Evolutionary conservation across 2,797 vertebrate genomes (phyloP).

Genomic region (Malurus splendens): DNA sequence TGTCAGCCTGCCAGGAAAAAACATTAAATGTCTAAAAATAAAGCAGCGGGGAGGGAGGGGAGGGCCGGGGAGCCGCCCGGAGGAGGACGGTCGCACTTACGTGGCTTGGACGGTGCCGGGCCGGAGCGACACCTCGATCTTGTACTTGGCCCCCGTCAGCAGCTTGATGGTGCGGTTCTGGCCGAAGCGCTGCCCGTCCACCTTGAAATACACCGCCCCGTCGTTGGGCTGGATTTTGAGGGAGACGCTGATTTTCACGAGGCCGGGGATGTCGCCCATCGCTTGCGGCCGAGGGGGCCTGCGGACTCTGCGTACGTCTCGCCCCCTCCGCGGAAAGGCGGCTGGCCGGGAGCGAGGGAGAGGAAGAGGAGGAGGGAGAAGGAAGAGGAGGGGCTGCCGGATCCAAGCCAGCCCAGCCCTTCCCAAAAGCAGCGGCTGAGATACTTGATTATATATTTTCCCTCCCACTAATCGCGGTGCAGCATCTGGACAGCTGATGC

Average conservation of each 20-base stretch:
- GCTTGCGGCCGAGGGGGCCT: background rate
- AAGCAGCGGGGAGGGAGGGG: background rate
- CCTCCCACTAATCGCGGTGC: background rate
- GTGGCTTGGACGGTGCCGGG: slow-evolving; percentile 86
- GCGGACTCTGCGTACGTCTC: background rate
- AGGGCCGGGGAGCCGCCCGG: background rate
- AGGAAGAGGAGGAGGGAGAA: slow-evolving; percentile 51
- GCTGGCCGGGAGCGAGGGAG: slow-evolving; percentile 4
- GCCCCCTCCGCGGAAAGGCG: background rate
- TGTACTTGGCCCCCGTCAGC: slow-evolving; percentile 93
- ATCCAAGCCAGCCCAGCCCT: background rate
- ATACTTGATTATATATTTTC: background rate
- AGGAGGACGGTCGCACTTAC: slow-evolving; percentile 72
- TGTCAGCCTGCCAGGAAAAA: slow-evolving; percentile 43
- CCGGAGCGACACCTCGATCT: slow-evolving; percentile 86
- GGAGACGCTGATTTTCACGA: slow-evolving; percentile 87
- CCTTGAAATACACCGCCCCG: slow-evolving; percentile 89
- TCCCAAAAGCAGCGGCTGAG: slow-evolving; percentile 31
- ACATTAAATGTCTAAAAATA: slow-evolving; percentile 31
- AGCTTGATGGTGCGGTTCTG: slow-evolving; percentile 96
- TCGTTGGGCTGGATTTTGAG: slow-evolving; percentile 91
- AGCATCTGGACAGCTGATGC: background rate
- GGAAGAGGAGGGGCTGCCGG: slow-evolving; percentile 47
- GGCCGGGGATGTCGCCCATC: slow-evolving; percentile 85
- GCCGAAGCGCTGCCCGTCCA: slow-evolving; percentile 91